phyloP scores from a whole-genome alignment of 2,113 vertebrate species.

The Grammomys dolichurus region DNA sequence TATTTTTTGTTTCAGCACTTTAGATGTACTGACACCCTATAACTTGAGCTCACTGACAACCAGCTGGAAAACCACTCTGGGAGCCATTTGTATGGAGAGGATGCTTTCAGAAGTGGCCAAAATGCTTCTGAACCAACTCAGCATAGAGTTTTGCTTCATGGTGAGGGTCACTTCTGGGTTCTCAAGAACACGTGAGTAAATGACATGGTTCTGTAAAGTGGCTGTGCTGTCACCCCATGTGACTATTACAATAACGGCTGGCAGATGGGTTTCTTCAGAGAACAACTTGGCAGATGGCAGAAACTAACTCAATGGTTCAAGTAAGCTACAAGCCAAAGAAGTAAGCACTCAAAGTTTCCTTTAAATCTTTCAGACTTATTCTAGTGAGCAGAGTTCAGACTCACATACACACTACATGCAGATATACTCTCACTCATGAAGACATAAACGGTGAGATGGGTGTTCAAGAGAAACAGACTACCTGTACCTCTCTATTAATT shows the following conservation, averaged over 20 bases:
- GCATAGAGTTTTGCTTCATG: not conserved
- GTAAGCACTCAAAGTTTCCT: not conserved
- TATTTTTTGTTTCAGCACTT: not conserved
- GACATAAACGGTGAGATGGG: not conserved
- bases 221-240: not conserved
- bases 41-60: not conserved
- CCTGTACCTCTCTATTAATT: not conserved
- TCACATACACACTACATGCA: not conserved
- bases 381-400: not conserved
- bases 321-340: constrained; percentile 16
- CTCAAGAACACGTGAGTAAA: not conserved
- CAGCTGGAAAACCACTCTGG: not conserved
- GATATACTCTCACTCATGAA: not conserved
- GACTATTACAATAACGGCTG: not conserved
- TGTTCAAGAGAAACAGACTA: not conserved
- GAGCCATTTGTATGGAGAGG: not conserved
- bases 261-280: constrained; percentile 27
- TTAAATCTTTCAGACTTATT: not conserved
- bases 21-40: not conserved
- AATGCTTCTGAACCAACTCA: not conserved
- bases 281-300: constrained; percentile 22
- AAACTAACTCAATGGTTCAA: not conserved
- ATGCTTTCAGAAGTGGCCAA: not conserved
- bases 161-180: not conserved
- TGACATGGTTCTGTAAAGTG: not conserved